phyloP scores from a whole-genome alignment of 2,797 vertebrate species.

The Knipowitschia caucasica region DNA sequence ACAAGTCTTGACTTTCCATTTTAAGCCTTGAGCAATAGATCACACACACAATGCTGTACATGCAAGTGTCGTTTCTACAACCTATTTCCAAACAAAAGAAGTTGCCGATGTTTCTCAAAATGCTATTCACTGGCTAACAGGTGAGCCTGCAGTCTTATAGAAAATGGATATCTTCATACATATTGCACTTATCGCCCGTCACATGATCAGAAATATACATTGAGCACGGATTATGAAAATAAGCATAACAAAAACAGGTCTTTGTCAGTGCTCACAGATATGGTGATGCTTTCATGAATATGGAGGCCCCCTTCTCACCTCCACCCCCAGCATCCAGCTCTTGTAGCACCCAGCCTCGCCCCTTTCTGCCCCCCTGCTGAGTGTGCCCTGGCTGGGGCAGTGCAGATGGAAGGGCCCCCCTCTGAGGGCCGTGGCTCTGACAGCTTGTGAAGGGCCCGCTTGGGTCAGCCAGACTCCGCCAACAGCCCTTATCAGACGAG shows the following conservation, averaged over 20 bases:
- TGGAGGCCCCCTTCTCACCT: slow-evolving; percentile 52
- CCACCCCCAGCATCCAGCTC: slow-evolving; percentile 51
- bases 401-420: slow-evolving; percentile 76
- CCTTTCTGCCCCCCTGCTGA: slow-evolving; percentile 67
- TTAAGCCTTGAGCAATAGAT: slow-evolving; percentile 35
- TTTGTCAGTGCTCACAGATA: slow-evolving; percentile 32
- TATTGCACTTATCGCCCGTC: slow-evolving; percentile 22
- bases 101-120: slow-evolving; percentile 15
- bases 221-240: slow-evolving; percentile 10
- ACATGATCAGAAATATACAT: slow-evolving; percentile 23
- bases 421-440: slow-evolving; percentile 76
- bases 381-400: slow-evolving; percentile 71
- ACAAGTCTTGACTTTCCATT: slow-evolving; percentile 31
- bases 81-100: slow-evolving; percentile 19
- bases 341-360: slow-evolving; percentile 59
- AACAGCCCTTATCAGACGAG: slow-evolving; percentile 76
- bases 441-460: slow-evolving; percentile 79
- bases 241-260: slow-evolving; percentile 11
- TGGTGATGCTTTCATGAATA: slow-evolving; percentile 56
- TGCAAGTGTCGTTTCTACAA: slow-evolving; percentile 19
- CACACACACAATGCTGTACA: slow-evolving; percentile 26
- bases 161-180: slow-evolving; percentile 25
- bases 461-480: slow-evolving; percentile 74
- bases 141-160: slow-evolving; percentile 10
- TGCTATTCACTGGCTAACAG: slow-evolving; percentile 29